Conservation (phyloP, 2,888 invertebrate species). For the Oscheius sp. region DNA sequence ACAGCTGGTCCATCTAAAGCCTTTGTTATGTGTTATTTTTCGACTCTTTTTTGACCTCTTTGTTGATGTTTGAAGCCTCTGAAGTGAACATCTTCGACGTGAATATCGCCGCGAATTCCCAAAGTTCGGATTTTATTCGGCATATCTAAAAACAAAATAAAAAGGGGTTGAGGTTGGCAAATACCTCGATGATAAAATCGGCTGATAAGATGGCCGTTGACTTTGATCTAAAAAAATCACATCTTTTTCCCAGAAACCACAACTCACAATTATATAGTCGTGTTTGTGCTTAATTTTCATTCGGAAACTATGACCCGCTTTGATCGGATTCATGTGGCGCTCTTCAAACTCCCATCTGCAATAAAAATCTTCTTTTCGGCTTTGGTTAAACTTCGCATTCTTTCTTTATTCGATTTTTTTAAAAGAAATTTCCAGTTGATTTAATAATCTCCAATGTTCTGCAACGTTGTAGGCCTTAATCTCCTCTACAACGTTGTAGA, state of each 20-base stretch:
- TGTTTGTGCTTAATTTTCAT: constrained; percentile 7
- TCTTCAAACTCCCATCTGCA: constrained; percentile 19
- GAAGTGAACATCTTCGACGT: constrained; percentile 9
- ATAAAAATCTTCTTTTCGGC: background rate
- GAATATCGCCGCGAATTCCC: constrained; percentile 6
- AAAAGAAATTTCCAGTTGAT: too few species aligned
- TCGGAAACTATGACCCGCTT: background rate
- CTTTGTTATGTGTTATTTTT: too few species aligned
- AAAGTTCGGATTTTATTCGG: background rate
- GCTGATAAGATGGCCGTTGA: constrained; percentile 1
- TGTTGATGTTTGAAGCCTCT: constrained; percentile 15
- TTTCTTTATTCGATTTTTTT: background rate
- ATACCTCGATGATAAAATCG: constrained; percentile 1
- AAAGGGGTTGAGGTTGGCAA: too few species aligned
- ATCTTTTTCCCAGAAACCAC: background rate
- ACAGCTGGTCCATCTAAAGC: constrained; percentile 21
- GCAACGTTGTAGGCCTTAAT: too few species aligned
- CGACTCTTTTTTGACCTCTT: background rate
- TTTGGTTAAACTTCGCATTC: too few species aligned
- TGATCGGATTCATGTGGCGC: background rate
- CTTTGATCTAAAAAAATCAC: constrained; percentile 3
- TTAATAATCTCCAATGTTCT: too few species aligned
- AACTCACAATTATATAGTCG: constrained; percentile 1
- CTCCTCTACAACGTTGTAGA: too few species aligned
- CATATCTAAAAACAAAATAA: too few species aligned